These are phyloP conservation scores for Melieria omissa DNA, from an alignment of 2,888 invertebrate species.

Conservation along the genomic window DNA sequence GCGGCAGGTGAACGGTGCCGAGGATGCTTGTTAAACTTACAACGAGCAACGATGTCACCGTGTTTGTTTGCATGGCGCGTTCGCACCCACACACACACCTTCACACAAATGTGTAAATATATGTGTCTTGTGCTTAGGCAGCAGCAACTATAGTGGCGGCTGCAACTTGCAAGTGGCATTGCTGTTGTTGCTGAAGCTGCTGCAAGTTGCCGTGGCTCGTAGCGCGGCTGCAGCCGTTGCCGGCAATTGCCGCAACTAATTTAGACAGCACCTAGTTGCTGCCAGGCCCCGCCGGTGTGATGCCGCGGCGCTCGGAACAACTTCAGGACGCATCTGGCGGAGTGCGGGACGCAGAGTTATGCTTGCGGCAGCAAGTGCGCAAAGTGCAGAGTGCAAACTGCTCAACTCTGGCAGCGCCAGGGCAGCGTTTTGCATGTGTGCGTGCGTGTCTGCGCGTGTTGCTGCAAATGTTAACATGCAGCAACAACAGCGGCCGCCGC, in stretches of 20 bases:
- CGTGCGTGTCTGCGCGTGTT: background rate
- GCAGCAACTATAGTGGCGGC: background rate
- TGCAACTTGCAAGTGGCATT: background rate
- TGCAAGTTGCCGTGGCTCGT: too few species aligned
- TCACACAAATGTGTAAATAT: background rate
- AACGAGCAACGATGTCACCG: too few species aligned
- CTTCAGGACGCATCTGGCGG: too few species aligned
- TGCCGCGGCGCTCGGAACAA: too few species aligned
- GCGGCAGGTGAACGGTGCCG: too few species aligned
- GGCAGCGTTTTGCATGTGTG: background rate
- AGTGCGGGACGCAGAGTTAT: too few species aligned
- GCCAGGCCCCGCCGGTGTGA: too few species aligned
- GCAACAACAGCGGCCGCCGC: background rate
- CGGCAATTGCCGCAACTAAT: conserved; percentile 50
- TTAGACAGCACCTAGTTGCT: conserved; percentile 46
- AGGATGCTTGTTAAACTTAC: too few species aligned
- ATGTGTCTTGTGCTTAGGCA: background rate
- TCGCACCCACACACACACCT: background rate
- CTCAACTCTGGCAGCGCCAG: too few species aligned
- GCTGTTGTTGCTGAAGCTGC: conserved; percentile 19
- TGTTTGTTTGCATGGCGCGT: background rate
- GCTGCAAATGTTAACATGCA: conserved; percentile 34
- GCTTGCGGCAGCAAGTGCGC: too few species aligned
- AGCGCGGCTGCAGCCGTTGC: background rate
- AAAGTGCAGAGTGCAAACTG: too few species aligned